These are phyloP conservation scores for Papilio aristodemus DNA, from an alignment of 1,140 invertebrate species.

Conservation along the genomic window DNA sequence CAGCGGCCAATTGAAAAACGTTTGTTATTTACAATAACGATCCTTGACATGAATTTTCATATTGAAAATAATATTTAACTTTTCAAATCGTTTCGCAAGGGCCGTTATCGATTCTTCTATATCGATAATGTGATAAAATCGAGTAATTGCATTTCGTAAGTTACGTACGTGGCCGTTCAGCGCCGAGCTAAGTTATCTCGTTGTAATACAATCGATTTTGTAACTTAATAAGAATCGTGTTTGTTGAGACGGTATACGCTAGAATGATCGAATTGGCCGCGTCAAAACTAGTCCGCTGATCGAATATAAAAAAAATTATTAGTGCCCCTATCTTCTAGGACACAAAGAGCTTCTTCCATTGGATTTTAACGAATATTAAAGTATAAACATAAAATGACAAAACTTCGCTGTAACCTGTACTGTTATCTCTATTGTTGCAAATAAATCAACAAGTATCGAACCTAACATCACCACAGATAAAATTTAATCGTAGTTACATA, in stretches of 20 bases:
- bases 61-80: slow-evolving; percentile 19
- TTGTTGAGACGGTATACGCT: neutral
- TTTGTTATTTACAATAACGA: slow-evolving; percentile 18
- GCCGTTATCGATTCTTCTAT: slow-evolving; percentile 2
- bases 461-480: neutral
- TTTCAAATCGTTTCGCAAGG: slow-evolving; percentile 10
- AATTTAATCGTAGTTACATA: slow-evolving; percentile 13
- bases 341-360: too few species aligned
- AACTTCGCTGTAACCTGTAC: too few species aligned
- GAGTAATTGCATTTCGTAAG: slow-evolving; percentile 28
- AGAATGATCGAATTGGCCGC: neutral
- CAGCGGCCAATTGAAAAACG: slow-evolving; percentile 17
- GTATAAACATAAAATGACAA: too few species aligned
- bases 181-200: neutral
- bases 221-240: neutral
- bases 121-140: slow-evolving; percentile 28
- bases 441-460: neutral
- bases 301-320: too few species aligned
- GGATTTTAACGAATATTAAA: too few species aligned
- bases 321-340: too few species aligned
- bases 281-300: neutral
- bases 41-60: slow-evolving; percentile 30
- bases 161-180: neutral
- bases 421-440: too few species aligned
- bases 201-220: neutral